These are phyloP conservation scores for Potorous gilbertii DNA, from an alignment of 2,797 vertebrate genomes.

Conservation along the genomic window DNA sequence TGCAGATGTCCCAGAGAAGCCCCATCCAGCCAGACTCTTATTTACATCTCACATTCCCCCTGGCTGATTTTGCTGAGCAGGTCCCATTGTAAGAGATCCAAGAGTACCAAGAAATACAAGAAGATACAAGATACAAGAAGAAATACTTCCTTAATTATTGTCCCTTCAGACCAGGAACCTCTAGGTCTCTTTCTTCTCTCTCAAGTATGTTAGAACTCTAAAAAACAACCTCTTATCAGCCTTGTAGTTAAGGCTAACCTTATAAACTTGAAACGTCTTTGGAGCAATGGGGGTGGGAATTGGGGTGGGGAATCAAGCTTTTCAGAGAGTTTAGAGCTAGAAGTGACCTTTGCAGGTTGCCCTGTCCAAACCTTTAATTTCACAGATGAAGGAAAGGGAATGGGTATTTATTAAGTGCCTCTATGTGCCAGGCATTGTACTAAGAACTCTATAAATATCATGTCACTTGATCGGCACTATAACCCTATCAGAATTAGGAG, in stretches of 20 bases:
- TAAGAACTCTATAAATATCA: not conserved
- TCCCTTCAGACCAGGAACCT: not conserved
- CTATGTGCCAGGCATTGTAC: not conserved
- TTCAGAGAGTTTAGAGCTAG: not conserved
- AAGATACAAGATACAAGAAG: conserved; percentile 2
- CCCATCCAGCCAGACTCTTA: not conserved
- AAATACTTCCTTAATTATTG: conserved; percentile 16
- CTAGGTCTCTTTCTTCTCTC: not conserved
- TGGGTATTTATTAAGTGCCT: not conserved
- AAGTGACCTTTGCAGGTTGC: not conserved
- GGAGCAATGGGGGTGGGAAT: not conserved
- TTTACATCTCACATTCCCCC: not conserved
- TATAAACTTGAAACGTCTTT: not conserved
- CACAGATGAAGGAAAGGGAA: not conserved
- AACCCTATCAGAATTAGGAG: not conserved
- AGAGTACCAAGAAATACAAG: not conserved
- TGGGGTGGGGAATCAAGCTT: not conserved
- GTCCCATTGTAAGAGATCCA: not conserved
- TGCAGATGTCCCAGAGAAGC: not conserved
- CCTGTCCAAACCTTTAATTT: not conserved
- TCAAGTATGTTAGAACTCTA: not conserved
- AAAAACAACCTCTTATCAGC: not conserved
- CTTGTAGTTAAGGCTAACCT: not conserved
- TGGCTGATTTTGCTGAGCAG: not conserved
- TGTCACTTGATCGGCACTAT: not conserved